Evolutionary conservation across 2,888 invertebrate species (phyloP).

Genomic region (Monochamus alternatus): DNA sequence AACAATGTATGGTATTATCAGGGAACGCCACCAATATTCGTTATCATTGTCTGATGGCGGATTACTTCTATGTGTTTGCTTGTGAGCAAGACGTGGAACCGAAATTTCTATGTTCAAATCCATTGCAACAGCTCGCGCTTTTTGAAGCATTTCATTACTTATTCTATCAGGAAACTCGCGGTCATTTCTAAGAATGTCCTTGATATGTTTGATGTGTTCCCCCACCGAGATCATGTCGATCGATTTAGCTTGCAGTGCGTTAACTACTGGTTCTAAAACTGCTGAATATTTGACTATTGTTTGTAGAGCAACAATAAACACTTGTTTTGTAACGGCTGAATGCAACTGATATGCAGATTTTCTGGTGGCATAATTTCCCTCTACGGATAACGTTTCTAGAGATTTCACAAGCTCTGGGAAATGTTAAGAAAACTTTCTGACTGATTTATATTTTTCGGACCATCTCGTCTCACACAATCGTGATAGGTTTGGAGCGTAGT

Average conservation of each 20-base stretch:
- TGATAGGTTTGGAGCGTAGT: constrained; percentile 37
- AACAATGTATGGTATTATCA: constrained; percentile 41
- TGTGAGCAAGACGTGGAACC: constrained; percentile 22
- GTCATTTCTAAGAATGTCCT: constrained; percentile 26
- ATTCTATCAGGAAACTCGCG: constrained; percentile 22
- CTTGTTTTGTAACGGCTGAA: constrained; percentile 29
- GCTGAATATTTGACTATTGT: constrained; percentile 38
- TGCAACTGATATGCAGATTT: constrained; percentile 35
- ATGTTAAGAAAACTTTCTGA: constrained; percentile 6
- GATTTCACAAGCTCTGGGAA: constrained; percentile 15
- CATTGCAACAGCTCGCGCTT: constrained; percentile 19
- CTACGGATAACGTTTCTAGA: constrained; percentile 18
- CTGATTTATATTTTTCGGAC: constrained; percentile 14
- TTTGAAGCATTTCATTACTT: constrained; percentile 27
- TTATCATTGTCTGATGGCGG: constrained; percentile 40
- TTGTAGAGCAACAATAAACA: constrained; percentile 22
- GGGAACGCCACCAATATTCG: constrained; percentile 40
- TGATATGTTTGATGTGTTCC: constrained; percentile 25
- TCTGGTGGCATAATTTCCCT: constrained; percentile 37
- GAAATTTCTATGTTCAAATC: constrained; percentile 16
- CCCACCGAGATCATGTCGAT: constrained; percentile 31
- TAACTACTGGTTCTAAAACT: constrained; percentile 40
- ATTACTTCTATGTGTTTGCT: constrained; percentile 38
- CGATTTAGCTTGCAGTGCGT: constrained; percentile 49
- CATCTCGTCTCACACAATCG: constrained; percentile 29